Evolutionary conservation across 1,140 invertebrate genomes (phyloP), one percentile per base, ranked within the genome.

Genomic region (Stenopsyche tienmushanensis): DNA sequence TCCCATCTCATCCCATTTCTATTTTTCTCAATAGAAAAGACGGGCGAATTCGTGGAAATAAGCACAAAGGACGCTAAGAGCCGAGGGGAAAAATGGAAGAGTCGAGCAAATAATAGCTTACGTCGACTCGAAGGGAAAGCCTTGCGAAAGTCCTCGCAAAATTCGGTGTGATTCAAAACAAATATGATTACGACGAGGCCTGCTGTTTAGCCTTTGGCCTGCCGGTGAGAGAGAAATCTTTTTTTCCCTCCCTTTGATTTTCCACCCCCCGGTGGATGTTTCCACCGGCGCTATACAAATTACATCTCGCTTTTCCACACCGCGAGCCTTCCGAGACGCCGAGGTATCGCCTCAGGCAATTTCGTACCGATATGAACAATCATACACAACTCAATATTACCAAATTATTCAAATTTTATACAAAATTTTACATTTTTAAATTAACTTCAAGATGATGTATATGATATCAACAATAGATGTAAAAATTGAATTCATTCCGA

Each of bases 81-180:
- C 53, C 62, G 39, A 23, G 34, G 45, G 29, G 25, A 47, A 47
- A 41, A 64, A 54, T 24, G 62, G 49, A 53, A 64, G 50, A 65
- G 58, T 54, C 57, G 60, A 64, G 62, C 62, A 68, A 69, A 69
- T 69, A 69, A 69, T 65, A 47, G 67, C 67, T 67, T 67, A 63
- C 52, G 58, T 20, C 18, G 41, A 42, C 58, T 47, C 42, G 41
- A 66, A 66, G 41, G 26, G 15, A 53, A 42, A 52, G 50, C 55
- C 57, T 21, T 52, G 24, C 21, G 24, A 65, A 49, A 15, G 54
- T 41, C 42, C 49, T 44, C 23, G 45, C 23, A 53, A 62, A 52
- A 67, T 62, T 64, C 55, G 17, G 67, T 41, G 62, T 69, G 67
- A 69, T 65, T 65, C 63, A 52, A 69, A 62, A 65, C 63, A 69